A percentile compares a stretch with the other conserved stretches of the same genome.
phyloP scores from a whole-genome alignment of 2,797 vertebrate genomes.

The Todus mexicanus region DNA sequence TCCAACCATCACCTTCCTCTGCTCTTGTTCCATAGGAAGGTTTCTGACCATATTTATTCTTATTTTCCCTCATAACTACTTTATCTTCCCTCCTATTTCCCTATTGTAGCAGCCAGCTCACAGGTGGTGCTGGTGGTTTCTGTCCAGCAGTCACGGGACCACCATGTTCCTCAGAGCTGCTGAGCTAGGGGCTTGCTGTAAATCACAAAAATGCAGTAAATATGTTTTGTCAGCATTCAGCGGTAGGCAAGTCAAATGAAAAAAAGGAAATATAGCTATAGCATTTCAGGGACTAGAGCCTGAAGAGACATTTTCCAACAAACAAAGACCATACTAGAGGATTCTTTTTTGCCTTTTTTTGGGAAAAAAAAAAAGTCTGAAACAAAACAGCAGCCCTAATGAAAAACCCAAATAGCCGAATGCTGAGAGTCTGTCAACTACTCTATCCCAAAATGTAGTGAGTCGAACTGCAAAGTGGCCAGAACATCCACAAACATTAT shows the following conservation, averaged over 20 bases:
- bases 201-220: background rate
- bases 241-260: background rate
- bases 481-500: slow-evolving; percentile 27
- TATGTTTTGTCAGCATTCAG: background rate
- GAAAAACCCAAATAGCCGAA: background rate
- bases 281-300: background rate
- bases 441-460: background rate
- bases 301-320: background rate
- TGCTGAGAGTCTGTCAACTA: background rate
- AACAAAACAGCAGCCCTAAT: background rate
- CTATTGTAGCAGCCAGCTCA: background rate
- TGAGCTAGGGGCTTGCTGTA: background rate
- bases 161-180: background rate
- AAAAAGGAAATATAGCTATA: background rate
- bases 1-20: background rate
- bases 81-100: background rate
- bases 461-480: slow-evolving; percentile 23
- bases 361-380: too few relatives aligned
- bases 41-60: slow-evolving; percentile 22
- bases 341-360: background rate
- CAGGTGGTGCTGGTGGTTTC: background rate
- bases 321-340: background rate
- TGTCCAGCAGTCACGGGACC: background rate
- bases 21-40: background rate
- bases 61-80: slow-evolving; percentile 17